Conservation (phyloP, 2,797 vertebrate species). For the Sphaeramia orbicularis region DNA sequence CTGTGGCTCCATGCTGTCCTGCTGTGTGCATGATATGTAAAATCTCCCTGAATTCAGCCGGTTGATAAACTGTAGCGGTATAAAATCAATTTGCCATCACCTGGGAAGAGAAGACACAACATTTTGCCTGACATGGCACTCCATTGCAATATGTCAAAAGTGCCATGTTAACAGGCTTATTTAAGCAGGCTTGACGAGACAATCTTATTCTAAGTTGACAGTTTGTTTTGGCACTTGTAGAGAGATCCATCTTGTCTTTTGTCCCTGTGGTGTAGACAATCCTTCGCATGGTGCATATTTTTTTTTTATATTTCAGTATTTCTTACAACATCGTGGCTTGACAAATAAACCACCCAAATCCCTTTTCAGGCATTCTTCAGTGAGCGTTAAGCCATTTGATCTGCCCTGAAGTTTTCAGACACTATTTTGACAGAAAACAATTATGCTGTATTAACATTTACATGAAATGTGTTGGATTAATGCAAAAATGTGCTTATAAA, state of each 20-base stretch:
- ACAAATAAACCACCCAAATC: constrained; percentile 68
- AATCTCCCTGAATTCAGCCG: constrained; percentile 46
- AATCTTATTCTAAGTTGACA: constrained; percentile 77
- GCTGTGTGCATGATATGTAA: constrained; percentile 34
- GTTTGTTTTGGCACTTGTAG: constrained; percentile 73
- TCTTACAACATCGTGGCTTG: constrained; percentile 64
- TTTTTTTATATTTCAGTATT: constrained; percentile 46
- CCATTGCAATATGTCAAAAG: constrained; percentile 63
- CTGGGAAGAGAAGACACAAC: constrained; percentile 56
- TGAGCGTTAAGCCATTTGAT: constrained; percentile 54
- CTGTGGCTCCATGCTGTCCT: constrained; percentile 12
- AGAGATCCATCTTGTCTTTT: constrained; percentile 74
- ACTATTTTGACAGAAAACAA: constrained; percentile 67
- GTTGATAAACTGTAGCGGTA: constrained; percentile 33
- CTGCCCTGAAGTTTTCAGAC: constrained; percentile 54
- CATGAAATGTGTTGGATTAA: constrained; percentile 30
- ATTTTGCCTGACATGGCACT: constrained; percentile 61
- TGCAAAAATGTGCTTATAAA: constrained; percentile 15
- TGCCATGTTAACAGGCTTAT: constrained; percentile 75
- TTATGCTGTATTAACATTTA: constrained; percentile 55
- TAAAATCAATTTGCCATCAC: constrained; percentile 68
- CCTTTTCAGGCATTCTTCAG: constrained; percentile 44
- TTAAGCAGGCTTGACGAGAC: constrained; percentile 69
- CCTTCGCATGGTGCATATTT: constrained; percentile 54
- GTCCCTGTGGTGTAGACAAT: constrained; percentile 70